phyloP scores from a whole-genome alignment of 2,797 vertebrate genomes.

The Hippocampus kuda region DNA sequence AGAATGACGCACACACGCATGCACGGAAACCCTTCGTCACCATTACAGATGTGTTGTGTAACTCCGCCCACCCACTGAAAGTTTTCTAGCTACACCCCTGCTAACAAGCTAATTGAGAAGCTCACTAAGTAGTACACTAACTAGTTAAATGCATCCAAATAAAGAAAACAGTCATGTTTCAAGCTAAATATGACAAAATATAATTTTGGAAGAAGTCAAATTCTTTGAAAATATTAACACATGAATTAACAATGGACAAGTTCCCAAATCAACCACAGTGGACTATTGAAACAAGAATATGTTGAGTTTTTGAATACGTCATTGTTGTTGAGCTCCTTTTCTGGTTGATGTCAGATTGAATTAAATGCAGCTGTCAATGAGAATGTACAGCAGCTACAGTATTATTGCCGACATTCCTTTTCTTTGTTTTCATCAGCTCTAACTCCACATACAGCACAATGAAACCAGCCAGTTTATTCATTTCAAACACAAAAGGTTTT shows the following conservation, averaged over 20 bases:
- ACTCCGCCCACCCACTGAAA: too few relatives aligned
- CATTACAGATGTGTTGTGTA: too few relatives aligned
- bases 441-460: neutral
- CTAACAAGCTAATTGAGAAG: too few relatives aligned
- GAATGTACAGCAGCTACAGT: slow-evolving; percentile 1
- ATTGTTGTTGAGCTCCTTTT: neutral
- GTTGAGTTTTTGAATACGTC: neutral
- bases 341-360: neutral
- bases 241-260: neutral
- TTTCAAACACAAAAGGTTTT: neutral
- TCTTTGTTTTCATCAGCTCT: neutral
- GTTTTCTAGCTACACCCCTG: too few relatives aligned
- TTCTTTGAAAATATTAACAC: neutral
- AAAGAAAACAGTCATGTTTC: too few relatives aligned
- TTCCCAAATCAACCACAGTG: neutral
- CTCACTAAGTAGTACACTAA: too few relatives aligned
- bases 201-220: neutral
- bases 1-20: too few relatives aligned
- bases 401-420: neutral
- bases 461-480: neutral
- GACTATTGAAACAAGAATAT: neutral
- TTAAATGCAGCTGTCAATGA: neutral
- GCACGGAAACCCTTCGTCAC: too few relatives aligned
- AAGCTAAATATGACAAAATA: neutral
- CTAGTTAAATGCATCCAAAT: too few relatives aligned